Evolutionary conservation across 2,113 vertebrate genomes (phyloP).

Genomic region (Rhipidura dahli): DNA sequence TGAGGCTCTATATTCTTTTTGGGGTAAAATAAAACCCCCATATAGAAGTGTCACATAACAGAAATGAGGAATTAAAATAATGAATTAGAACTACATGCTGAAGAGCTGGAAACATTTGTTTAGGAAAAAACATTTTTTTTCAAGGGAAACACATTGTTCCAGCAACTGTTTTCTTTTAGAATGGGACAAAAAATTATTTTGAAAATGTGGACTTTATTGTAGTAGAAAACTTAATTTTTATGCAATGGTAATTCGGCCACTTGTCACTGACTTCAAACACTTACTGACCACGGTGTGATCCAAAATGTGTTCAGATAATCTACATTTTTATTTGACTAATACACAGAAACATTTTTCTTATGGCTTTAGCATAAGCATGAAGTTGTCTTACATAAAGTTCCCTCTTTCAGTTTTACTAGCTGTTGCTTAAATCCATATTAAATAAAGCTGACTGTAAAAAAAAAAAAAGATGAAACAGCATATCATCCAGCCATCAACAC

Average conservation of each 20-base stretch:
- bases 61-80: neutral
- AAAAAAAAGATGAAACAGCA: neutral
- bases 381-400: neutral
- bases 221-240: neutral
- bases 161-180: neutral
- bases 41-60: neutral
- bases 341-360: neutral
- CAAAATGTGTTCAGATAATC: neutral
- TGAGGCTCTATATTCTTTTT: neutral
- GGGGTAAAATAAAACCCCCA: neutral
- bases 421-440: neutral
- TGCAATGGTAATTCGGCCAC: neutral
- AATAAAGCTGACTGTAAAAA: neutral
- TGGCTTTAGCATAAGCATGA: neutral
- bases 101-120: neutral
- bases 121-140: neutral
- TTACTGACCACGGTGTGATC: neutral
- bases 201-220: neutral
- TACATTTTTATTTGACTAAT: neutral
- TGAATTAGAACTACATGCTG: neutral
- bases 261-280: neutral
- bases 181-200: neutral
- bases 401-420: neutral
- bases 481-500: neutral
- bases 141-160: neutral